Conservation (phyloP, 2,888 invertebrate species). For the Eurytoma adleriae region DNA sequence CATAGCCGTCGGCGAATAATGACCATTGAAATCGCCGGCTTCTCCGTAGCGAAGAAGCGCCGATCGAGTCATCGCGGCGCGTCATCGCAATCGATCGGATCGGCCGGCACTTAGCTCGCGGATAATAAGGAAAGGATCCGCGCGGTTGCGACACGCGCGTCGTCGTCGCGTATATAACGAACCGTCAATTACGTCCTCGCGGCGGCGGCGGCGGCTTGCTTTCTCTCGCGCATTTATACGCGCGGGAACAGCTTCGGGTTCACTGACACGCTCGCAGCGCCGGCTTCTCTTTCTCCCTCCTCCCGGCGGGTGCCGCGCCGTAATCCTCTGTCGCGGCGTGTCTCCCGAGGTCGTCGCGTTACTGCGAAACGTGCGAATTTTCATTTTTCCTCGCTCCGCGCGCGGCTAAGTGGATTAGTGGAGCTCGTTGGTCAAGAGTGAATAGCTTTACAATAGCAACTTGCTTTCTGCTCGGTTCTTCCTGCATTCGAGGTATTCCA, state of each 20-base stretch:
- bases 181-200: conserved; percentile 70
- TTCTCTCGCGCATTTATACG: conserved; percentile 64
- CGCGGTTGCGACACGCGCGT: conserved; percentile 18
- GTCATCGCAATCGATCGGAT: conserved; percentile 17
- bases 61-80: neutral
- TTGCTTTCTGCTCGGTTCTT: too few relatives aligned
- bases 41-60: neutral
- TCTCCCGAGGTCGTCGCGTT: too few relatives aligned
- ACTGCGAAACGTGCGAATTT: too few relatives aligned
- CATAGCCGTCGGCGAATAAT: neutral
- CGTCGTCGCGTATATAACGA: conserved; percentile 59
- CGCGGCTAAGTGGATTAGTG: too few relatives aligned
- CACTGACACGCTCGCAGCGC: conserved; percentile 62
- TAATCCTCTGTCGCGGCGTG: too few relatives aligned
- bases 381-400: too few relatives aligned
- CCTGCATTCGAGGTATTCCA: too few relatives aligned
- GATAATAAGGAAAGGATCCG: conserved; percentile 56
- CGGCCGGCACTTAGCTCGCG: conserved; percentile 3
- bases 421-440: too few relatives aligned
- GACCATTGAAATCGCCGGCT: too few relatives aligned
- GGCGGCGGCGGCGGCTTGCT: conserved; percentile 66
- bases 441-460: too few relatives aligned
- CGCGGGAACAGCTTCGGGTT: conserved; percentile 72
- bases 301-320: neutral
- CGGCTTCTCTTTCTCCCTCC: neutral